These are phyloP conservation scores for Flexamia atlantica DNA, from an alignment of 2,888 invertebrate genomes.

Conservation along the genomic window DNA sequence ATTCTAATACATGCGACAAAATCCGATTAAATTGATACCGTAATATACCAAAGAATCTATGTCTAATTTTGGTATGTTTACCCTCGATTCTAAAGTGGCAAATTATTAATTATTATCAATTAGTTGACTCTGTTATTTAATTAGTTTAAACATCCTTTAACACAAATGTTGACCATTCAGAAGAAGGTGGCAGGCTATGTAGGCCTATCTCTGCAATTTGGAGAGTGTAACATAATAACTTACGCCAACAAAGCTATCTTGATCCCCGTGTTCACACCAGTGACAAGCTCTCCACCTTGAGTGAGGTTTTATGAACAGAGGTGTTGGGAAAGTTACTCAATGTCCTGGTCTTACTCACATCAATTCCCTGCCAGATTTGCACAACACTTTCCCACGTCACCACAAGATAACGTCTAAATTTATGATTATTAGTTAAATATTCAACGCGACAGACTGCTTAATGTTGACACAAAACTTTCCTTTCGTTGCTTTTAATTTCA, in stretches of 20 bases:
- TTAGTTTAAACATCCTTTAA: too few relatives aligned
- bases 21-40: too few relatives aligned
- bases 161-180: too few relatives aligned
- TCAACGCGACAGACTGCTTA: not conserved
- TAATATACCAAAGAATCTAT: too few relatives aligned
- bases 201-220: not conserved
- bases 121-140: too few relatives aligned
- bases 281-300: conserved; percentile 20
- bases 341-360: not conserved
- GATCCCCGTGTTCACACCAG: conserved; percentile 18
- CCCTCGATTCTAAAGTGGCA: too few relatives aligned
- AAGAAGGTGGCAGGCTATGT: too few relatives aligned
- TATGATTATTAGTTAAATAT: not conserved
- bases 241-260: conserved; percentile 22
- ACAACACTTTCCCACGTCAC: conserved; percentile 8
- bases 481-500: too few relatives aligned
- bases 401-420: not conserved
- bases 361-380: not conserved
- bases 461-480: not conserved
- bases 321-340: conserved; percentile 8
- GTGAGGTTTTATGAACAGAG: conserved; percentile 16
- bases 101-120: too few relatives aligned
- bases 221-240: not conserved
- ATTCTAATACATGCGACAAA: too few relatives aligned
- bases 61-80: too few relatives aligned